phyloP scores from a whole-genome alignment of 2,113 vertebrate species.

The Ammodytes dubius region DNA sequence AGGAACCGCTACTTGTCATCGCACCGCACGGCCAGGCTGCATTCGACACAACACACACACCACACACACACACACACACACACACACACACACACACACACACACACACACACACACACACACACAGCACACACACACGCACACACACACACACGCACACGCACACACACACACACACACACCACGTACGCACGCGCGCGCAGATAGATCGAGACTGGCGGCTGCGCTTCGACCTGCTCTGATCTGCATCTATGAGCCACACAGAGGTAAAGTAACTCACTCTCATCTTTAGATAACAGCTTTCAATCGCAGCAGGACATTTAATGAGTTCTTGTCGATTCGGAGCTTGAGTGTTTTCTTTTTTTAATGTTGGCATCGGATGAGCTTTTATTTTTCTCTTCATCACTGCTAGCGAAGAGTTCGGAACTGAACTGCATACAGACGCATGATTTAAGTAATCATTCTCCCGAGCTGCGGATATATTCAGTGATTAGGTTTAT shows the following conservation, averaged over 20 bases:
- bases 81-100: too few species aligned
- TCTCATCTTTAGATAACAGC: background rate
- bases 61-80: background rate
- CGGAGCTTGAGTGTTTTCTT: background rate
- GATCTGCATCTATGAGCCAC: slow-evolving; percentile 36
- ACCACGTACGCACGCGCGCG: too few species aligned
- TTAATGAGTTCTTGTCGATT: background rate
- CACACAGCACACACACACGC: too few species aligned
- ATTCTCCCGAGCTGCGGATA: background rate
- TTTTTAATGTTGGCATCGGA: background rate
- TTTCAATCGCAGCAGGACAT: background rate
- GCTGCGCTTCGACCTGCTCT: slow-evolving; percentile 2
- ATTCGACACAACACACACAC: too few species aligned
- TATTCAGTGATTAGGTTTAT: background rate
- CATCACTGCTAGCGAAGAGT: background rate
- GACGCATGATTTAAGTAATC: background rate
- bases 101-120: background rate
- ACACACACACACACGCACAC: slow-evolving; percentile 9
- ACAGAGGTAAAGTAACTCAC: slow-evolving; percentile 60
- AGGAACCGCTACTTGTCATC: too few species aligned
- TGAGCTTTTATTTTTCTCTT: background rate
- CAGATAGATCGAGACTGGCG: background rate
- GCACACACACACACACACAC: background rate
- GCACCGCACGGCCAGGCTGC: too few species aligned
- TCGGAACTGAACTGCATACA: background rate